A percentile compares a stretch with the other conserved stretches of the same genome.
Conservation (phyloP, 2,888 invertebrate genomes). For the Mythimna ferrago region DNA sequence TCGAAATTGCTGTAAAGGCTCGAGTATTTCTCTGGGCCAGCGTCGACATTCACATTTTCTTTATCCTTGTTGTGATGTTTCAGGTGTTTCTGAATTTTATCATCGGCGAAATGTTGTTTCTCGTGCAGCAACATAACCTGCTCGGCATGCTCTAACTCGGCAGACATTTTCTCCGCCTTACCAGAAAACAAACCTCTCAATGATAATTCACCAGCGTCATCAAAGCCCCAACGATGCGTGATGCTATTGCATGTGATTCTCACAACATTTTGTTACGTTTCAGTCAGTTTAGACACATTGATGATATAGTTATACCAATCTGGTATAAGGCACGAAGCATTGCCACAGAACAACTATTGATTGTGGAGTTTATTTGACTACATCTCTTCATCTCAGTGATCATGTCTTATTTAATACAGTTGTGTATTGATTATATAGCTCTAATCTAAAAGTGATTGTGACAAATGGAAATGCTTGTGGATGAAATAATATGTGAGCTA, state of each 20-base stretch:
- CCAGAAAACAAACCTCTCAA: conserved; percentile 89
- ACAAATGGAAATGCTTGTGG: conserved; percentile 36
- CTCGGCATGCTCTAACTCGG: conserved; percentile 89
- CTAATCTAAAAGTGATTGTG: conserved; percentile 28
- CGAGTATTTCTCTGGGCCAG: conserved; percentile 81
- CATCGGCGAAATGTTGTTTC: conserved; percentile 84
- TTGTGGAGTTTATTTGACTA: conserved; percentile 35
- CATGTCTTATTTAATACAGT: conserved; percentile 20
- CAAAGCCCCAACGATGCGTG: conserved; percentile 76
- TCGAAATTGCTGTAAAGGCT: conserved; percentile 87
- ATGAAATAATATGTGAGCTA: conserved; percentile 13
- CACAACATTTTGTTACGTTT: conserved; percentile 76
- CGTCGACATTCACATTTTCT: conserved; percentile 67
- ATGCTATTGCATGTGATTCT: conserved; percentile 77
- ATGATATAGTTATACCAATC: conserved; percentile 57
- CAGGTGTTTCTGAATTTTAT: conserved; percentile 74
- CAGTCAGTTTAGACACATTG: conserved; percentile 74
- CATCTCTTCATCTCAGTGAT: conserved; percentile 21
- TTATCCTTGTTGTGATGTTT: conserved; percentile 78
- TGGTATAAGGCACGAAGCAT: conserved; percentile 61
- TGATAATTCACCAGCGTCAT: conserved; percentile 73
- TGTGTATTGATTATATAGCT: conserved; percentile 15
- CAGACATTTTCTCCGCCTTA: conserved; percentile 89
- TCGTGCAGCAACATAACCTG: conserved; percentile 90
- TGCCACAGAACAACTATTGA: conserved; percentile 57